Evolutionary conservation across 2,113 vertebrate genomes (phyloP), one percentile per base, ranked within the genome.

Genomic region (Pagrus major): DNA sequence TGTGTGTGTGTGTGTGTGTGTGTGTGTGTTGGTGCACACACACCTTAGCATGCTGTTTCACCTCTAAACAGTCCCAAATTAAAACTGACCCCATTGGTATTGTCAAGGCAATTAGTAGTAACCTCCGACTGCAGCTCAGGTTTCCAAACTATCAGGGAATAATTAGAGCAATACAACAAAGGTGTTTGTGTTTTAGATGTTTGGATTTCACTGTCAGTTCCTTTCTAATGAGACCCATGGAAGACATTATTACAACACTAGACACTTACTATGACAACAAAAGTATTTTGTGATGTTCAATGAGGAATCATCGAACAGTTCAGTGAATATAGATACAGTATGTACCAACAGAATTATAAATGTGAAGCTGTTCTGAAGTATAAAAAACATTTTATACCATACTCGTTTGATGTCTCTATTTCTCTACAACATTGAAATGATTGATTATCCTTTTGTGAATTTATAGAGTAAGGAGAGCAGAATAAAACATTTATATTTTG

Each of bases 101-200:
- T 81, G 39, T 61, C 54, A 42, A 55, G 9, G 64, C 41, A 80
- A 61, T 83, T 73, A 71, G 51, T 31, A 33, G 66, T 25, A 39
- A 64, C 49, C 0, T 52, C 55, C 39, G 39, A 35, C 67, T 41
- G 55, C 47, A 31, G 15, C 1, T 31, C 31, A 3, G 29, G 14
- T 55, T 82, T 73, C 49, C 25, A n/a, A 55, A 60, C 37, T 56
- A 56, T 46, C 35, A 68, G 61, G 44, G 51, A 69, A 71, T 78
- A 81, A 83, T 84, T 75, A 67, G 35, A 73, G 67, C 33, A 56
- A 21, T 23, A 35, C 27, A n/a, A 39, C 37, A 39, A 39, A n/a
- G 9, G 37, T 39, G 37, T 75, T 61, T 69, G 27, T 41, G 44
- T 42, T 61, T 31, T 25, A 25, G 10, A 51, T 70, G 42, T 39